A percentile compares a stretch with the other conserved stretches of the same genome.
Conservation (phyloP, 1,140 invertebrate species). For the Pachyrhynchus sulphureomaculatus region DNA sequence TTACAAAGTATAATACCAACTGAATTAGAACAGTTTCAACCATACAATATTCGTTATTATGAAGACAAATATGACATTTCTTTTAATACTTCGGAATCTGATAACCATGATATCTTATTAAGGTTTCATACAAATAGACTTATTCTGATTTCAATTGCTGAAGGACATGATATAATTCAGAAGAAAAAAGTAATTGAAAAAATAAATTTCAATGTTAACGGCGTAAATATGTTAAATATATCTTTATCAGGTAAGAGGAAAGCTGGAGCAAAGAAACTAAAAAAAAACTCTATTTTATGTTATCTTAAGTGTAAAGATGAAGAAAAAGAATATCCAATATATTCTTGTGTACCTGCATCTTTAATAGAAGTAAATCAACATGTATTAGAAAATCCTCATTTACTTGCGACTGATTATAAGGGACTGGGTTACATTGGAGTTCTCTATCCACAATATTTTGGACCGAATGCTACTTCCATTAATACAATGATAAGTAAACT, state of each 20-base stretch:
- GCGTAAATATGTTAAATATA: slow-evolving; percentile 15
- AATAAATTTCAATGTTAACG: slow-evolving; percentile 22
- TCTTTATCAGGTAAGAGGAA: slow-evolving; percentile 24
- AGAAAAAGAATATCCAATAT: slow-evolving; percentile 24
- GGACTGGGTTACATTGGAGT: slow-evolving; percentile 27
- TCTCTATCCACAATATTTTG: slow-evolving; percentile 13
- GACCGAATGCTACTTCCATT: slow-evolving; percentile 2
- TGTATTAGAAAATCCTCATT: slow-evolving; percentile 14
- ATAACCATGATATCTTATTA: slow-evolving; percentile 19
- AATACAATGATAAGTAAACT: slow-evolving; percentile 6
- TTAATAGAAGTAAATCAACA: slow-evolving; percentile 25
- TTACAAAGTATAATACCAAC: slow-evolving; percentile 6
- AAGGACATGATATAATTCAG: slow-evolving; percentile 23
- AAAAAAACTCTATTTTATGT: slow-evolving; percentile 14
- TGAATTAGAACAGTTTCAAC: slow-evolving; percentile 13
- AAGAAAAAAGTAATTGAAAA: slow-evolving; percentile 19
- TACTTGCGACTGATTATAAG: slow-evolving; percentile 18
- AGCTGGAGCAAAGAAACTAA: slow-evolving; percentile 21
- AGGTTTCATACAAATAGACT: slow-evolving; percentile 25
- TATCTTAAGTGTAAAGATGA: slow-evolving; percentile 22
- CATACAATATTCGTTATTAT: slow-evolving; percentile 21
- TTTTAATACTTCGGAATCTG: slow-evolving; percentile 5
- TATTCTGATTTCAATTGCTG: slow-evolving; percentile 22
- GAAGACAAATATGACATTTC: slow-evolving; percentile 21
- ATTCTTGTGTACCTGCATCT: slow-evolving; percentile 8